Conservation (phyloP, 2,888 invertebrate species). For the Argyresthia albistria region DNA sequence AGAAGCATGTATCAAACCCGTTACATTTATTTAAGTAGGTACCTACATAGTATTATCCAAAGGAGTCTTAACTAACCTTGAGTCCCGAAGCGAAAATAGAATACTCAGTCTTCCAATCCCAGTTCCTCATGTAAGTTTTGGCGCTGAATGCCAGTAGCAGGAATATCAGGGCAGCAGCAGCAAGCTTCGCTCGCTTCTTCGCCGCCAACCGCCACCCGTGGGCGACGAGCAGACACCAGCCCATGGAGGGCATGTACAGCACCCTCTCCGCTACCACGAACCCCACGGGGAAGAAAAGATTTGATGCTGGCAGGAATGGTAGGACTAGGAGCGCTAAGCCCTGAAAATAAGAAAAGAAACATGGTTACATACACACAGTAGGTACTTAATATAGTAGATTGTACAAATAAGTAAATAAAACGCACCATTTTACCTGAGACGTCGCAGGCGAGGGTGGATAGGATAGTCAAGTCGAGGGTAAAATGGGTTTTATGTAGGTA, state of each 20-base stretch:
- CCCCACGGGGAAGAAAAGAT: slow-evolving; percentile 97
- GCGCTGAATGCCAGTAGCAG: slow-evolving; percentile 84
- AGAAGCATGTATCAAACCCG: background rate
- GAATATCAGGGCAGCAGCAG: slow-evolving; percentile 77
- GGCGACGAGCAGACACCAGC: slow-evolving; percentile 93
- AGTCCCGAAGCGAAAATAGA: slow-evolving; percentile 94
- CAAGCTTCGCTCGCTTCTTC: slow-evolving; percentile 75
- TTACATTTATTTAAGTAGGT: background rate
- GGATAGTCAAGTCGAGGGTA: too few species aligned
- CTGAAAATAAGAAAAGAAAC: slow-evolving; percentile 61
- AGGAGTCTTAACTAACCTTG: slow-evolving; percentile 37
- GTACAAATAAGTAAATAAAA: too few species aligned
- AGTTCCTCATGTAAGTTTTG: slow-evolving; percentile 90
- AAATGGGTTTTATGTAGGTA: too few species aligned
- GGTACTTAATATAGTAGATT: too few species aligned
- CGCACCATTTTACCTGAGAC: too few species aligned
- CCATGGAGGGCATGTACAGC: slow-evolving; percentile 97
- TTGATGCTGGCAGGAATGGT: slow-evolving; percentile 96
- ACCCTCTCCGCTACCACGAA: slow-evolving; percentile 97
- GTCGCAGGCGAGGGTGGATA: too few species aligned
- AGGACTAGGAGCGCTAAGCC: slow-evolving; percentile 88
- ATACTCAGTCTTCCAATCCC: slow-evolving; percentile 95
- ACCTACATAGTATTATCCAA: background rate
- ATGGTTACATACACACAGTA: background rate
- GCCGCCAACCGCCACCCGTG: slow-evolving; percentile 85